Base-by-base conservation (phyloP, 2,888 invertebrate species). In the Euproctis similis region DNA sequence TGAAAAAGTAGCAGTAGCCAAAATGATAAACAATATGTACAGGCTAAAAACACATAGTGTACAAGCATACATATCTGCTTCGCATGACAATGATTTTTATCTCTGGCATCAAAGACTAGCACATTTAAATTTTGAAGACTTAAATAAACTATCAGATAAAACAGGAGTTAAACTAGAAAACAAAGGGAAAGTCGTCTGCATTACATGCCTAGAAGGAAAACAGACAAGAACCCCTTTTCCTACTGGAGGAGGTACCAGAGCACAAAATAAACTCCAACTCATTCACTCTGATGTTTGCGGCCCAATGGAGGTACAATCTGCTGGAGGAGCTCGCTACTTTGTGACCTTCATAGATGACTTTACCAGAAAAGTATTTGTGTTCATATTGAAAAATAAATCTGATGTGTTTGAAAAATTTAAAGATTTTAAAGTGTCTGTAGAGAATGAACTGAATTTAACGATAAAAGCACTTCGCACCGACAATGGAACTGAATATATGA, bases 401-500 rank as follows among this genome's bases (percentile, higher is more conserved):
- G 28, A 32, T 11, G 32, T 28, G n/a, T 18, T 18, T 18, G 8
- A 18, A 8, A 18, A 18, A 4, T 22, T 28, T 12, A 26, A 18
- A 8, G 13, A 24, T 2, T 30, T 22, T 25, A 28, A 29, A 16
- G 12, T n/a, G n/a, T 7, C 24, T 14, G 36, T 46, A 8, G 39
- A 39, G 28, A 54, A 45, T n/a, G 37, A 46, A 26, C 34, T 24
- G 2, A 32, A 36, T 12, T 28, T 18, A 9, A 26, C 31, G 9
- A 37, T 44, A 10, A 41, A 40, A 21, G 21, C 6, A 8, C 13
- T 50, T 1, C 31, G 38, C 13, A 23, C 41, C 8, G 50, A 47
- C 24, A 37, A 40, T 27, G 47, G 42, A 2, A 22, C 16, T n/a
- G 39, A 47, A 26, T 49, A 39, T 30, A 8, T 24, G 5, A 43